These are phyloP conservation scores for Camponotus floridanus DNA, from an alignment of 1,140 invertebrate genomes.

Conservation along the genomic window DNA sequence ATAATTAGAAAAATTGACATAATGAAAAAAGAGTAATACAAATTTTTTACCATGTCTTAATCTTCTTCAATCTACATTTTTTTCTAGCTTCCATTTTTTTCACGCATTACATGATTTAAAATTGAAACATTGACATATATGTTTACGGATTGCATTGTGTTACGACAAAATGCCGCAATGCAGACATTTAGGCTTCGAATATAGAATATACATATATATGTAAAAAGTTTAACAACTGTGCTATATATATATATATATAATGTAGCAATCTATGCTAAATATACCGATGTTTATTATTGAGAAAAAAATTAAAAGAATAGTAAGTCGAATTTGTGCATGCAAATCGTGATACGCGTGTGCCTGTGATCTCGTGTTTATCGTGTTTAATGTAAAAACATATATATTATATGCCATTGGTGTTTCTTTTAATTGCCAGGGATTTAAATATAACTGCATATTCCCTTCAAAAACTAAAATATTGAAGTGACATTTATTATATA, in stretches of 20 bases:
- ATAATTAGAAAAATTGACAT: neutral
- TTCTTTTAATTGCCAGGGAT: conserved; percentile 14
- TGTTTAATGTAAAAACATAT: neutral
- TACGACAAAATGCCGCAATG: conserved; percentile 53
- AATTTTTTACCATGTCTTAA: neutral
- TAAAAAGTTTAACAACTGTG: conserved; percentile 24
- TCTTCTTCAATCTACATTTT: neutral
- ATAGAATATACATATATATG: neutral
- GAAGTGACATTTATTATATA: neutral
- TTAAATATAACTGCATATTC: neutral
- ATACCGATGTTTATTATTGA: neutral
- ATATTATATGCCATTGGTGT: neutral
- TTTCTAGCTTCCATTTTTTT: neutral
- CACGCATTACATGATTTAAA: neutral
- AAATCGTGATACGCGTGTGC: conserved; percentile 1
- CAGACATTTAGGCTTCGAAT: conserved; percentile 43
- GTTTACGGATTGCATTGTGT: conserved; percentile 31
- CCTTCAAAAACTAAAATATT: neutral
- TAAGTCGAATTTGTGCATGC: neutral
- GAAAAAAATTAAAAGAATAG: neutral
- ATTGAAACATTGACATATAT: neutral
- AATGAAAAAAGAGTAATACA: neutral
- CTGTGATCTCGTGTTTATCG: neutral
- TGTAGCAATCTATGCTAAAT: neutral
- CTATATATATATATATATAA: neutral